Evolutionary conservation across 2,797 vertebrate species (phyloP).

Genomic region (Hylomyscus alleni): DNA sequence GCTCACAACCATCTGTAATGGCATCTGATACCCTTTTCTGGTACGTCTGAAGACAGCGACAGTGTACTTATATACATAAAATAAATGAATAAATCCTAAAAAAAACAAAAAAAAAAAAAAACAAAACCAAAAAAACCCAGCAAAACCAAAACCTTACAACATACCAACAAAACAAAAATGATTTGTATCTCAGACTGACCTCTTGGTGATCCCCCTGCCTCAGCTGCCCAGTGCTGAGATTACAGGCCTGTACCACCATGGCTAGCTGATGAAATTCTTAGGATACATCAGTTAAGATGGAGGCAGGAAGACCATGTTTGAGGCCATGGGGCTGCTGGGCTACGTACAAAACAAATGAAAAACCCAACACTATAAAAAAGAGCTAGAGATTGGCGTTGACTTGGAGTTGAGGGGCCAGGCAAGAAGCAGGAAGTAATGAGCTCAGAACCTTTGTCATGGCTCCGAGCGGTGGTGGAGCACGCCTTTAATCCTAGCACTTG

Average conservation of each 20-base stretch:
- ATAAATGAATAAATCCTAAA: too few species aligned
- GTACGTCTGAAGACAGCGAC: too few species aligned
- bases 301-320: neutral
- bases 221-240: neutral
- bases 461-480: too few species aligned
- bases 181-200: neutral
- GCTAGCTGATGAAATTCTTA: neutral
- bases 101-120: too few species aligned
- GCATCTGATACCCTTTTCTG: too few species aligned
- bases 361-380: neutral
- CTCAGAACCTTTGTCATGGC: neutral
- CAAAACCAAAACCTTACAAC: neutral
- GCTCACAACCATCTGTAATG: too few species aligned
- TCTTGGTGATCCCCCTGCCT: neutral
- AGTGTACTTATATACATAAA: too few species aligned
- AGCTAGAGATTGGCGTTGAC: neutral
- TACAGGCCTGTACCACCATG: neutral
- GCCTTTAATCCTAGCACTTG: too few species aligned
- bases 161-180: neutral
- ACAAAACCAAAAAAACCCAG: neutral
- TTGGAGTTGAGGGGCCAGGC: neutral
- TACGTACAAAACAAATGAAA: conserved; percentile 4
- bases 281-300: neutral
- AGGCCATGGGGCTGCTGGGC: neutral
- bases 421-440: neutral